Evolutionary conservation across 2,797 vertebrate species (phyloP).

Genomic region (Mus spretus): DNA sequence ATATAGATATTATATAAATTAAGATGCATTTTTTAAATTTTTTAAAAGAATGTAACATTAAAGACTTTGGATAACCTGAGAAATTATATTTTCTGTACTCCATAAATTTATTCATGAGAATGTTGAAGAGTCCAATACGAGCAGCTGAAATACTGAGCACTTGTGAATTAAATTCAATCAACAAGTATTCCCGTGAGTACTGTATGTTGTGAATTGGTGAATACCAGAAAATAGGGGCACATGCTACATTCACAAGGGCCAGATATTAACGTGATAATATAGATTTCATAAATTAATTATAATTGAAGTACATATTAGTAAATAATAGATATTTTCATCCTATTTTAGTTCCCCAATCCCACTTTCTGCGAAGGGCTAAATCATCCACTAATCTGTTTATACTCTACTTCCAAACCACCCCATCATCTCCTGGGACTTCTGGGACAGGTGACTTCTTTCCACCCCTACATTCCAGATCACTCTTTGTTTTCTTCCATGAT

Average conservation of each 20-base stretch:
- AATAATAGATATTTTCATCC: slow-evolving; percentile 12
- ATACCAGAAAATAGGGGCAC: not conserved
- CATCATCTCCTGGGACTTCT: not conserved
- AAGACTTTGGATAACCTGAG: not conserved
- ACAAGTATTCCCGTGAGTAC: slow-evolving; percentile 41
- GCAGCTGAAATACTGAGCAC: not conserved
- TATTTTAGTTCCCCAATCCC: slow-evolving; percentile 25
- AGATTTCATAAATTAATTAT: slow-evolving; percentile 12
- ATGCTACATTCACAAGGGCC: slow-evolving; percentile 24
- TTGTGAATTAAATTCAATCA: slow-evolving; percentile 44
- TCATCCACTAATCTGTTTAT: not conserved
- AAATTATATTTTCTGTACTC: slow-evolving; percentile 18
- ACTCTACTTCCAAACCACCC: not conserved
- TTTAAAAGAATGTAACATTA: slow-evolving; percentile 20
- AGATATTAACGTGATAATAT: slow-evolving; percentile 29
- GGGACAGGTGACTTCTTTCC: not conserved
- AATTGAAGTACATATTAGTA: not conserved
- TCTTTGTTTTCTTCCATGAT: not conserved
- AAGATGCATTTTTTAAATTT: slow-evolving; percentile 54
- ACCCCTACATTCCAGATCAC: not conserved
- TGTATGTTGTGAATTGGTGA: not conserved
- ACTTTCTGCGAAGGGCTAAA: slow-evolving; percentile 28
- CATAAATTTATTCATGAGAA: slow-evolving; percentile 60
- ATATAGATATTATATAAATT: slow-evolving; percentile 46
- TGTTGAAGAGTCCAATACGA: slow-evolving; percentile 26